Evolutionary conservation across 2,797 vertebrate species (phyloP).

Genomic region (Chiloscyllium punctatum): DNA sequence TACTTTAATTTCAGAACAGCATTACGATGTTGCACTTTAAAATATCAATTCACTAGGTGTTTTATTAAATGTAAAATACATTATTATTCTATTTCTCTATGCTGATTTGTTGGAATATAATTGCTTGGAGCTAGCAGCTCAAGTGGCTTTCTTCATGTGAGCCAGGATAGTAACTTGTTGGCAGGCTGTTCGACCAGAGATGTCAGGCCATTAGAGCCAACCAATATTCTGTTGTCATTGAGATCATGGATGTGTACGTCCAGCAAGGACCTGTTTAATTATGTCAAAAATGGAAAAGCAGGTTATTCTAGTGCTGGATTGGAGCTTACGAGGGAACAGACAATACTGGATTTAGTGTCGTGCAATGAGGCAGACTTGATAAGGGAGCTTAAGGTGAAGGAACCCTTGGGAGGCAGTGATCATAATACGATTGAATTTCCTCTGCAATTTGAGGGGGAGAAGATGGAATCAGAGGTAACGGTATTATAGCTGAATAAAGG

Average conservation of each 20-base stretch:
- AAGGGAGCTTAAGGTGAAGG: too few species aligned
- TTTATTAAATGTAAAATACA: neutral
- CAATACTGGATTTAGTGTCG: too few species aligned
- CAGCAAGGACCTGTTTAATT: neutral
- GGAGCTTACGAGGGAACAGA: too few species aligned
- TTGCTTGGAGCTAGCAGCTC: neutral
- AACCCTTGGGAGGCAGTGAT: too few species aligned
- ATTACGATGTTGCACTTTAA: neutral
- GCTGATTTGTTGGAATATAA: neutral
- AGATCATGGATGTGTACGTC: neutral
- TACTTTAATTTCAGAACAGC: neutral
- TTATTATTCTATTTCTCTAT: neutral
- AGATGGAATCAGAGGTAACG: too few species aligned
- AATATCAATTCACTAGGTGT: neutral
- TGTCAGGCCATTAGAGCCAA: neutral
- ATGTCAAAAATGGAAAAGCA: neutral
- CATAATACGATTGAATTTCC: too few species aligned
- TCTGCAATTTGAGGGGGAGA: too few species aligned
- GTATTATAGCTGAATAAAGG: too few species aligned
- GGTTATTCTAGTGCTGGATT: too few species aligned
- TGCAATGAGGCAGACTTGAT: too few species aligned
- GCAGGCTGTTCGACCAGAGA: neutral
- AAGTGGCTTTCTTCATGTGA: neutral
- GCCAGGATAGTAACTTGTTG: neutral
- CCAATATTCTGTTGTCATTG: neutral